These are phyloP conservation scores for Alethe castanea DNA, from an alignment of 2,113 vertebrate species.

Conservation along the genomic window DNA sequence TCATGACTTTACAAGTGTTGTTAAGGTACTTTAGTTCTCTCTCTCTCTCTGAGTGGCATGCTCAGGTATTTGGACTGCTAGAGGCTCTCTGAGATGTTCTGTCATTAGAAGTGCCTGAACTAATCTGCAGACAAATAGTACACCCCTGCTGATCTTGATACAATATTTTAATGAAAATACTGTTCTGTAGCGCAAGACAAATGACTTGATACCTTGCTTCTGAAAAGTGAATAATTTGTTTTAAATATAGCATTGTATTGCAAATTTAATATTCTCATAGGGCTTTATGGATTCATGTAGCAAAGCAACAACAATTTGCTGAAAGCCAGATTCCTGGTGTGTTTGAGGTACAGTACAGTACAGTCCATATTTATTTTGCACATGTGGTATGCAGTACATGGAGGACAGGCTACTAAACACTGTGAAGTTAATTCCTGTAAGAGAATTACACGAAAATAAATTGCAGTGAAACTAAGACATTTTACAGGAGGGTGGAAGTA, in stretches of 20 bases:
- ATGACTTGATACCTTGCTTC: not conserved
- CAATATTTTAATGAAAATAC: not conserved
- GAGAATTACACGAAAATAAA: not conserved
- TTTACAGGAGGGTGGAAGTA: not conserved
- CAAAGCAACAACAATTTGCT: slow-evolving; percentile 44
- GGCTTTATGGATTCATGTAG: not conserved
- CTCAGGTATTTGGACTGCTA: not conserved
- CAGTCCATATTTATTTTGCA: not conserved
- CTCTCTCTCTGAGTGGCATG: not conserved
- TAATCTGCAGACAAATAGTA: not conserved
- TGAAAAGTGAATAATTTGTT: slow-evolving; percentile 13
- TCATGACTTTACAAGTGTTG: not conserved
- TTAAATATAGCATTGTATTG: slow-evolving; percentile 20
- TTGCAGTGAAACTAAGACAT: not conserved
- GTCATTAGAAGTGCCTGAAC: not conserved
- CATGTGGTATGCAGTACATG: not conserved
- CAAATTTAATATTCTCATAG: not conserved
- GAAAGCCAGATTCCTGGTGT: not conserved
- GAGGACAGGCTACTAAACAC: not conserved
- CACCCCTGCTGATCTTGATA: not conserved
- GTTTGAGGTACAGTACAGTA: not conserved
- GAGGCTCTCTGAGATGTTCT: not conserved
- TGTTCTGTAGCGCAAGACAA: not conserved
- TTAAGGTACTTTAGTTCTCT: not conserved
- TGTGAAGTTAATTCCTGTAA: not conserved